phyloP scores from a whole-genome alignment of 2,113 vertebrate genomes.

The Camelus dromedarius region DNA sequence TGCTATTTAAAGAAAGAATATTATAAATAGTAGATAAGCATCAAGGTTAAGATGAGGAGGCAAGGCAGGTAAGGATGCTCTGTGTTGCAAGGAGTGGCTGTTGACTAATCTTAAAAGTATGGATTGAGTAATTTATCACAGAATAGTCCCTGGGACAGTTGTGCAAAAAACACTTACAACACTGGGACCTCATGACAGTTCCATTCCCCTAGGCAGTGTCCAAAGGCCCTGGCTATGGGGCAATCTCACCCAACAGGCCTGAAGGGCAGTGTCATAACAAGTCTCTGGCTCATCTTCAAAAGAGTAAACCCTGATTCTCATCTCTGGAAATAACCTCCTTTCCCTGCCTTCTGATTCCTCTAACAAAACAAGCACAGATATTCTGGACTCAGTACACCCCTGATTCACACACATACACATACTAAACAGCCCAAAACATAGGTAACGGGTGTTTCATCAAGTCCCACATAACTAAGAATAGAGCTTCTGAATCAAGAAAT shows the following conservation, averaged over 20 bases:
- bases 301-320: not conserved
- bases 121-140: not conserved
- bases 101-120: not conserved
- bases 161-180: not conserved
- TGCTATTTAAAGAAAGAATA: not conserved
- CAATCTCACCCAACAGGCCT: not conserved
- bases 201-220: fast-evolving
- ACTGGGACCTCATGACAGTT: not conserved
- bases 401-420: not conserved
- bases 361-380: not conserved
- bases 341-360: not conserved
- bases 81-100: not conserved
- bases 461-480: not conserved
- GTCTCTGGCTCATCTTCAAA: not conserved
- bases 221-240: not conserved
- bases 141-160: no score
- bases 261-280: not conserved
- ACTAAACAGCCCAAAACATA: not conserved
- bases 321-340: not conserved
- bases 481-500: constrained; percentile 63
- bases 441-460: fast-evolving
- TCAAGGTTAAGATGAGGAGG: not conserved
- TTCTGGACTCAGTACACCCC: fast-evolving
- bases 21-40: not conserved
- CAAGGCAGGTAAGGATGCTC: not conserved